A percentile compares a stretch with the other conserved stretches of the same genome.
phyloP scores from a whole-genome alignment of 2,888 invertebrate species.

The Venustoraphidia nigricollis region DNA sequence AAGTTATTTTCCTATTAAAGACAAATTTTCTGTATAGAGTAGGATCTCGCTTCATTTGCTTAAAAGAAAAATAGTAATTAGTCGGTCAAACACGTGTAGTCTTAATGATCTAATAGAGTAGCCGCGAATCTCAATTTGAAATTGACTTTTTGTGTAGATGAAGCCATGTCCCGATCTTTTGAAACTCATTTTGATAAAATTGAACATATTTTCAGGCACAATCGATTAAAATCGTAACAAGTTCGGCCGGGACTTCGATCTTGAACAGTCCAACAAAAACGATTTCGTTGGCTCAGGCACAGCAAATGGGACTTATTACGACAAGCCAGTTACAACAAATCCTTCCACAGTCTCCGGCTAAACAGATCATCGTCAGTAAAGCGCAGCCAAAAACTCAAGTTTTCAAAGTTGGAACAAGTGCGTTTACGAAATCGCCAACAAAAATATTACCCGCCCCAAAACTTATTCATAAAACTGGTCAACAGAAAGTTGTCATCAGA shows the following conservation, averaged over 20 bases:
- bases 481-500: conserved; percentile 38
- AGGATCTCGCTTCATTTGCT: too few species aligned
- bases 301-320: conserved; percentile 40
- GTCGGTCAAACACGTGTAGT: too few species aligned
- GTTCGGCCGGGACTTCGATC: conserved; percentile 13
- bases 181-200: neutral
- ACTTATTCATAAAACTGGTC: conserved; percentile 21
- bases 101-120: too few species aligned
- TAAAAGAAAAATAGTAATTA: too few species aligned
- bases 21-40: too few species aligned
- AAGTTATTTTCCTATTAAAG: too few species aligned
- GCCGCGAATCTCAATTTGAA: too few species aligned
- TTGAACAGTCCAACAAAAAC: conserved; percentile 36
- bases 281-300: conserved; percentile 46
- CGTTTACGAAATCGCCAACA: conserved; percentile 47
- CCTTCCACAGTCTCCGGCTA: conserved; percentile 29
- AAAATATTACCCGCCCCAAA: conserved; percentile 51
- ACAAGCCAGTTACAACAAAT: conserved; percentile 34
- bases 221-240: conserved; percentile 12
- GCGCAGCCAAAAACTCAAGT: conserved; percentile 9
- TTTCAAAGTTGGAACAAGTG: conserved; percentile 28
- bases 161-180: too few species aligned
- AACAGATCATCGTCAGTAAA: conserved; percentile 18
- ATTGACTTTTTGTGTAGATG: too few species aligned
- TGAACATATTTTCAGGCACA: conserved; percentile 5